Evolutionary conservation across 1,140 invertebrate genomes (phyloP), one percentile per base, ranked within the genome.

Genomic region (Xylocopa sonorina): DNA sequence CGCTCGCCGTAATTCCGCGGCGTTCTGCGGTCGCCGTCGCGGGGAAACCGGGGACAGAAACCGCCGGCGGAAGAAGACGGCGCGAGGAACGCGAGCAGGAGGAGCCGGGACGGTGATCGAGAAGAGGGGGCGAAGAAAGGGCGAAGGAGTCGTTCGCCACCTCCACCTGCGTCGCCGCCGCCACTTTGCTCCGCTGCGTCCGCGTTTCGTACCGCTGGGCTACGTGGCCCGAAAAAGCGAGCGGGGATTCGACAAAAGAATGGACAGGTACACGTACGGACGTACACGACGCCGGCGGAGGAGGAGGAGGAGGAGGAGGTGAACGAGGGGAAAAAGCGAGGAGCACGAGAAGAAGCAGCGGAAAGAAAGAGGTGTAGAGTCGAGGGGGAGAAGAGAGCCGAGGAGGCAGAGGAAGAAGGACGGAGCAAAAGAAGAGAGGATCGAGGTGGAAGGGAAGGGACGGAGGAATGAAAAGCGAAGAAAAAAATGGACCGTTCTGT

Each of bases 401-500:
- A 60, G 2, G 16, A 21, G 18, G 4, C 18, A 18, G 48, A 21
- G 32, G 21, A 58, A 27, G 29, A 58, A 58, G 58, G 83, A 78
- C 50, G 83, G 78, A 85, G 63, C 68, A 53, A 75, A 82, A 74
- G 74, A 78, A 53, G 53, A 74, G 32, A 62, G 43, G 9, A 64
- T n/a, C 72, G 67, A 78, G 53, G 46, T 46, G 51, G 29, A 53
- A 29, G 46, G 60, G 46, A 78, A 51, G 78, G 73, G 73, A 72
- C 81, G 80, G 55, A 83, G 84, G 89, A 89, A 91, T 89, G 88
- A 89, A 90, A 89, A 86, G 84, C 72, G 78, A 81, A 76, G 78
- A 87, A 88, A 89, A 90, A 90, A 89, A 90, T 90, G 78, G 82
- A 81, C 77, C 81, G 88, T 85, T 89, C 88, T 87, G 83, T 79